A percentile compares a stretch with the other conserved stretches of the same genome.
Evolutionary conservation across 2,888 invertebrate genomes (phyloP).

Genomic region (Mesorhabditis belari): DNA sequence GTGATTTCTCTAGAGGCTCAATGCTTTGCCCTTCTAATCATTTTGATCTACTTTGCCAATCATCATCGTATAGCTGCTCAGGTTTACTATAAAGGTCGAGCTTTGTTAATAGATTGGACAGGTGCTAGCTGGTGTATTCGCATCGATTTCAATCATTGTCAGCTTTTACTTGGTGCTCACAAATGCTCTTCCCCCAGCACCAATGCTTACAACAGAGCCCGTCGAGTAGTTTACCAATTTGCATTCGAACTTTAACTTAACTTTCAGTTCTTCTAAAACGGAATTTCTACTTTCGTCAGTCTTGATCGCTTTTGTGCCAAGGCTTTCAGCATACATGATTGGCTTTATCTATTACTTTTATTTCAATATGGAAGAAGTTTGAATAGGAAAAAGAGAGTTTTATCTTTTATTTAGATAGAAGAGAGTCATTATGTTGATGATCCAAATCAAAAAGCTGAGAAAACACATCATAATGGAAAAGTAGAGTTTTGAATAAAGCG

Average conservation of each 20-base stretch:
- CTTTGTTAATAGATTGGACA: background rate
- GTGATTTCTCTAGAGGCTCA: conserved; percentile 48
- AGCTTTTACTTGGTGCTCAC: conserved; percentile 15
- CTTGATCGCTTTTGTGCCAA: background rate
- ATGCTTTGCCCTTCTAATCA: conserved; percentile 31
- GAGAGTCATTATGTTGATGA: too few relatives aligned
- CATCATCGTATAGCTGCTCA: conserved; percentile 10
- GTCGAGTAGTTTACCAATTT: conserved; percentile 10
- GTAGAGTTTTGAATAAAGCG: background rate
- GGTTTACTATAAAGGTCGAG: conserved; percentile 1
- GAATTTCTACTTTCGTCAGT: conserved; percentile 2
- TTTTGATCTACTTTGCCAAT: conserved; percentile 24
- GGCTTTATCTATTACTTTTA: background rate
- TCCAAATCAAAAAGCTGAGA: too few relatives aligned
- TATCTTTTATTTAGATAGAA: background rate
- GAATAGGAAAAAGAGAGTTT: background rate
- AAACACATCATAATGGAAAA: too few relatives aligned
- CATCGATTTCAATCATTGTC: conserved; percentile 4
- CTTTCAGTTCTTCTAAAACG: conserved; percentile 3
- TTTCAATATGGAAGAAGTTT: background rate
- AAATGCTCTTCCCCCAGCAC: conserved; percentile 28
- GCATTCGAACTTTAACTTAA: background rate
- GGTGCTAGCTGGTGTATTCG: background rate
- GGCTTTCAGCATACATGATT: background rate
- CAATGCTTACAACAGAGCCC: conserved; percentile 33